These are phyloP conservation scores for Cenopis cana DNA, from an alignment of 2,888 invertebrate genomes.

Conservation along the genomic window DNA sequence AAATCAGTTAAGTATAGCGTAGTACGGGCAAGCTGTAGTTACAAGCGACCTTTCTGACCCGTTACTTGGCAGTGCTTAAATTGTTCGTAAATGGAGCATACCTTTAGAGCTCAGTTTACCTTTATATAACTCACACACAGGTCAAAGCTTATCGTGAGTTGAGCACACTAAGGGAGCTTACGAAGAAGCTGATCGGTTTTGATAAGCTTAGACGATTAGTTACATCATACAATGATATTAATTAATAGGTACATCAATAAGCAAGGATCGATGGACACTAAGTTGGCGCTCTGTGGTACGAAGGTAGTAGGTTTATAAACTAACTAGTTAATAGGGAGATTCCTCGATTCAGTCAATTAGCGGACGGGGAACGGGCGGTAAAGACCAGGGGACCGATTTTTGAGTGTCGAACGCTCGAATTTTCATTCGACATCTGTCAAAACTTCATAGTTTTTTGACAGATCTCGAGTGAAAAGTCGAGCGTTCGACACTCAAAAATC, in stretches of 20 bases:
- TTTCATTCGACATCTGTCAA: no score
- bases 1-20: constrained; percentile 8
- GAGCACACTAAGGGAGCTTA: constrained; percentile 14
- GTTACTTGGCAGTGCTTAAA: constrained; percentile 23
- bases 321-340: no score
- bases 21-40: constrained; percentile 2
- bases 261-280: no score
- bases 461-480: no score
- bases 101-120: constrained; percentile 3
- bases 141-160: constrained; percentile 20
- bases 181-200: constrained; percentile 1
- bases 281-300: no score
- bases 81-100: constrained; percentile 32
- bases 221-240: neutral
- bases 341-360: no score
- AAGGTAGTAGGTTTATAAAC: no score
- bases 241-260: neutral
- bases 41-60: constrained; percentile 26
- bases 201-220: constrained; percentile 8
- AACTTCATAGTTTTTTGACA: no score
- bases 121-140: constrained; percentile 22
- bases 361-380: no score
- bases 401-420: no score
- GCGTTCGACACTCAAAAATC: no score
- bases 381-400: no score